Base-by-base conservation (phyloP, 2,113 vertebrate species). In the Gopherus flavomarginatus region DNA sequence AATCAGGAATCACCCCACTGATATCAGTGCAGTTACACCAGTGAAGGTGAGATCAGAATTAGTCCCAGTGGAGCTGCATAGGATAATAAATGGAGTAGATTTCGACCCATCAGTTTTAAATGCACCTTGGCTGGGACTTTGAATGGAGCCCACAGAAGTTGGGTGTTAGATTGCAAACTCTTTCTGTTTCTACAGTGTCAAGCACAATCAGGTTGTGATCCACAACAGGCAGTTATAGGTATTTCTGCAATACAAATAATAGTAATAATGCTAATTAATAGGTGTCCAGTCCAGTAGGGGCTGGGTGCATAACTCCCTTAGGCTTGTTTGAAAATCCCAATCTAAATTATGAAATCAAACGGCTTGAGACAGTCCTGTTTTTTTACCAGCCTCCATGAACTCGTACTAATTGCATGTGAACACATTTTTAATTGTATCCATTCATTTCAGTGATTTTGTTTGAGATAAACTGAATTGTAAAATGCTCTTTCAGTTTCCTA, bases 81-180 rank as follows among this genome's bases (percentile, higher is more conserved):
- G 77, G 75, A 9, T 50, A 72, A 52, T 47, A 83, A 83, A 79
- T 83, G 52, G 3, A 44, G 65, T 79, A 89, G 38, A 59, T 84
- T 91, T 5, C 77, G 9, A 49, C 88, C 11, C 31, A 47, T 75
- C 35, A 77, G 17, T 19, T 35, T 86, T 89, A 53, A 86, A 87
- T 84, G 65, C 83, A 9, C 89, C 89, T 24, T 31, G 47, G 53
- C 79, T 35, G 42, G 90, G 26, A 57, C 80, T 93, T 77, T 24
- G 16, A 92, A 69, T 81, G 83, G 27, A 50, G 47, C 27, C 13
- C 54, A 86, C 50, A 44, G 85, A 86, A 86, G 50, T 4, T 31
- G 80, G 6, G 29, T 53, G 80, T 14, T 65, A 85, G 44, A 56
- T 29, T 69, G 47, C 12, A 90, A 42, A 50, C 59, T 77, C 89